Base-by-base conservation (phyloP, 1,140 invertebrate species). In the Danaus plexippus region DNA sequence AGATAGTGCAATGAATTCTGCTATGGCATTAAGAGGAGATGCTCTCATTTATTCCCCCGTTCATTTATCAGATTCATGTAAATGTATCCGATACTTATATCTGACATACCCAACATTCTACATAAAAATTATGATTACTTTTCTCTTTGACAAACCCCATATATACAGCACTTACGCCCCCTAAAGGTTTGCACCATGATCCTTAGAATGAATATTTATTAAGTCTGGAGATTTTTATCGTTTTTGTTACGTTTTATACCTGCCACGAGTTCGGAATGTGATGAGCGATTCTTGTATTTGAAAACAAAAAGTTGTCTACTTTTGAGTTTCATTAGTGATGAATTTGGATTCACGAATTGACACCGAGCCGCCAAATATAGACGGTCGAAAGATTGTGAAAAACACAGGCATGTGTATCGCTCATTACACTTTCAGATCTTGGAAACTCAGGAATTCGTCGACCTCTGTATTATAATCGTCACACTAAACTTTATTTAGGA, bases 371-470 rank as follows among this genome's bases (percentile, higher is more conserved):
- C 67, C 74, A 67, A 67, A 79, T 57, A 69, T 66, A 69, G 71
- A 22, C 22, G 57, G 44, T 43, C 51, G 59, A 63, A 65, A 54
- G 57, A 58, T 59, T 56, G 43, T 12, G 54, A 66, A 59, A 32
- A 32, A 32, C 22, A 32, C 2, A 32, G 22, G 22, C 1, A 32
- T 63, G 56, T 66, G 70, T 74, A 71, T 75, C 61, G 61, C 54
- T 52, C 65, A 83, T 83, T 83, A 83, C 80, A 83, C 75, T 83
- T 83, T 78, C 63, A 83, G 73, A 83, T 83, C 52, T 57, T 43
- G 43, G 65, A 68, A 77, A 32, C 22, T 32, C 5, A 0, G 22
- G 22, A 2, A 32, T 76, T 71, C 68, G 55, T 18, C 40, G 46
- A 55, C 41, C 22, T 32, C 22, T 32, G 22, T 32, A 32, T 32